A percentile compares a stretch with the other conserved stretches of the same genome.
Conservation (phyloP, 1,140 invertebrate species). For the Anastatus disparis region DNA sequence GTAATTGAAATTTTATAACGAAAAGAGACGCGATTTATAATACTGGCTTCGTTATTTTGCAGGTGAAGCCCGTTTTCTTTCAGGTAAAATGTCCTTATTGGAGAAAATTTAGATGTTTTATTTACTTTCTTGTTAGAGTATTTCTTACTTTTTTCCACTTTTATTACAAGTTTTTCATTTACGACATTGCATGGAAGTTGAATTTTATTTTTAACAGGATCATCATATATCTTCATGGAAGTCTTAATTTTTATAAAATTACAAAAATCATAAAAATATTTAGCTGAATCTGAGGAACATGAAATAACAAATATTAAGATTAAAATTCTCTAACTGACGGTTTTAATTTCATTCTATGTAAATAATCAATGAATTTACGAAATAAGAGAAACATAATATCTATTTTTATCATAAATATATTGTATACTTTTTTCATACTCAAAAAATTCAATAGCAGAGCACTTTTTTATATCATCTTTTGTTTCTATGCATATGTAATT, state of each 20-base stretch:
- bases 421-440: too few species aligned
- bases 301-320: neutral
- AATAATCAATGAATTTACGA: too few species aligned
- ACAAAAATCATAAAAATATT: too few species aligned
- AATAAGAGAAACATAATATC: too few species aligned
- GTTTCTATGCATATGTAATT: neutral
- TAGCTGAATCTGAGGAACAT: neutral
- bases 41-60: slow-evolving; percentile 52
- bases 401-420: too few species aligned
- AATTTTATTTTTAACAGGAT: neutral
- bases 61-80: slow-evolving; percentile 57
- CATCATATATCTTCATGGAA: too few species aligned
- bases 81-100: slow-evolving; percentile 52
- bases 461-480: neutral
- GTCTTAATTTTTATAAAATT: too few species aligned
- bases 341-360: neutral
- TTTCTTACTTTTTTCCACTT: slow-evolving; percentile 8
- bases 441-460: neutral
- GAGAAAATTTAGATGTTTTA: slow-evolving; percentile 27
- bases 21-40: slow-evolving; percentile 21
- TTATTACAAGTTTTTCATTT: slow-evolving; percentile 29
- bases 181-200: slow-evolving; percentile 23
- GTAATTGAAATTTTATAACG: neutral
- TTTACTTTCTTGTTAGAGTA: slow-evolving; percentile 6
- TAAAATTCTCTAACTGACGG: neutral